Percentiles rank a stretch among this genome's conserved stretches.
Conservation (phyloP, 2,888 invertebrate genomes). For the Isoperla grammatica region DNA sequence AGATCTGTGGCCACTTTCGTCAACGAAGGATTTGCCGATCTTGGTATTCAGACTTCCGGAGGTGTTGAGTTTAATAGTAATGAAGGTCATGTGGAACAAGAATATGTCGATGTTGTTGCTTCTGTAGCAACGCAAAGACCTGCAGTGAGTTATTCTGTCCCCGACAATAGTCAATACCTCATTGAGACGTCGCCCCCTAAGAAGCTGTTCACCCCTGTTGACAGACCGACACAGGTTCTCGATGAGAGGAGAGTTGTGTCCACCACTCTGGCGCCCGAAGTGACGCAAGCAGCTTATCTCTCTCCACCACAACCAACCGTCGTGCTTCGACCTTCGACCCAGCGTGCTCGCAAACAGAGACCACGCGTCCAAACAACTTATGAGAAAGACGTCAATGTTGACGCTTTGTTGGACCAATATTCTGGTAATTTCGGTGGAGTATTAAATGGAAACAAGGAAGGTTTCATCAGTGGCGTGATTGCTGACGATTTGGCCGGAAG, state of each 20-base stretch:
- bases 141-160: too few species aligned
- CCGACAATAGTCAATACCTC: neutral
- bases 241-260: too few species aligned
- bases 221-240: too few species aligned
- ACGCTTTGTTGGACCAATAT: conserved; percentile 26
- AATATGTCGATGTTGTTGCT: neutral
- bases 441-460: conserved; percentile 24
- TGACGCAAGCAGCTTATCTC: neutral
- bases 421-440: conserved; percentile 27
- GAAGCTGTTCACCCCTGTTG: neutral
- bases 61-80: neutral
- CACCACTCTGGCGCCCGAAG: neutral
- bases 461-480: conserved; percentile 26
- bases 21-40: neutral
- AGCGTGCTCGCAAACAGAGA: neutral
- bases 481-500: conserved; percentile 18
- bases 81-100: neutral
- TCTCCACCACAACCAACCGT: neutral
- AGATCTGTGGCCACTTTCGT: neutral
- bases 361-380: neutral
- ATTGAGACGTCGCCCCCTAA: conserved; percentile 6
- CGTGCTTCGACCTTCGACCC: neutral
- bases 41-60: neutral
- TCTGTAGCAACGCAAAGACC: too few species aligned
- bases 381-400: conserved; percentile 16